phyloP scores from a whole-genome alignment of 2,888 invertebrate genomes.

The Hirtodrosophila histrioides region DNA sequence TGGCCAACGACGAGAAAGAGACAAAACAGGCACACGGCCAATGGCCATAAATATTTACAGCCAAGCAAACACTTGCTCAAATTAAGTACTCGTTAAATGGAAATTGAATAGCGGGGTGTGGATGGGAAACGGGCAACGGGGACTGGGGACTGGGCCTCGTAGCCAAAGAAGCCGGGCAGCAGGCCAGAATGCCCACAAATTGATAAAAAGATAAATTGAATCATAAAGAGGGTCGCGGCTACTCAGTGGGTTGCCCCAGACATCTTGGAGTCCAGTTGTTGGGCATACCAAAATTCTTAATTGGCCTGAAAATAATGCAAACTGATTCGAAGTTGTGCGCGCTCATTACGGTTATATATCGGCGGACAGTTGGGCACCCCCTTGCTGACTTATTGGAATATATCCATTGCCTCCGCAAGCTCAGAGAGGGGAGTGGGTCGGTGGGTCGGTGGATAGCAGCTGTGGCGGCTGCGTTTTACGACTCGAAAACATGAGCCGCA shows the following conservation, averaged over 20 bases:
- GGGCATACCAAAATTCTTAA: slow-evolving; percentile 38
- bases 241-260: background rate
- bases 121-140: too few species aligned
- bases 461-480: slow-evolving; percentile 45
- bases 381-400: background rate
- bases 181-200: slow-evolving; percentile 44
- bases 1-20: slow-evolving; percentile 31
- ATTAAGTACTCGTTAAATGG: slow-evolving; percentile 79
- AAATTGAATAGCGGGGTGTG: slow-evolving; percentile 63
- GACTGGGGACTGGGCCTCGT: too few species aligned
- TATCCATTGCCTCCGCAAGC: slow-evolving; percentile 4
- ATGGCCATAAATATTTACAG: slow-evolving; percentile 76
- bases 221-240: slow-evolving; percentile 32
- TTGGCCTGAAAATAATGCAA: slow-evolving; percentile 41
- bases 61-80: slow-evolving; percentile 77
- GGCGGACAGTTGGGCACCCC: too few species aligned
- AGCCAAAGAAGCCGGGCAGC: too few species aligned
- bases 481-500: slow-evolving; percentile 47
- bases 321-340: slow-evolving; percentile 32
- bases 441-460: slow-evolving; percentile 13
- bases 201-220: slow-evolving; percentile 72
- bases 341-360: background rate
- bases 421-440: background rate
- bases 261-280: slow-evolving; percentile 22
- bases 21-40: slow-evolving; percentile 31